Conservation (phyloP, 2,113 vertebrate genomes). For the Laticauda colubrina region DNA sequence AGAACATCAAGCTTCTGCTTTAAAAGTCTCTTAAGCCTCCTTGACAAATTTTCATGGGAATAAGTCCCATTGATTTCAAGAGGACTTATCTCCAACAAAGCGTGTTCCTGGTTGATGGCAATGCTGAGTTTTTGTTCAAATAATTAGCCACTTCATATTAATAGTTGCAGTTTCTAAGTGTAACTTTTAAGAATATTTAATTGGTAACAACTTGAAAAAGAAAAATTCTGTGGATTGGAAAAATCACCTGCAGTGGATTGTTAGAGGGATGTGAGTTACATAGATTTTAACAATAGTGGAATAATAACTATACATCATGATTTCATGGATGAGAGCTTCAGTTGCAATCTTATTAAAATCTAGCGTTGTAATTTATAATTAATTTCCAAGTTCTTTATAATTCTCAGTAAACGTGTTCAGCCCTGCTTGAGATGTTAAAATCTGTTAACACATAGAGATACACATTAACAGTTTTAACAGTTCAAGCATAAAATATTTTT, state of each 20-base stretch:
- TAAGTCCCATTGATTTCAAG: background rate
- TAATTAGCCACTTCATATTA: background rate
- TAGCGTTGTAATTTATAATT: slow-evolving; percentile 8
- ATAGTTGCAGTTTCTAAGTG: background rate
- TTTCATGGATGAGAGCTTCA: background rate
- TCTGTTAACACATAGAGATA: background rate
- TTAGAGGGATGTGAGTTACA: background rate
- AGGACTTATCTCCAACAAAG: background rate
- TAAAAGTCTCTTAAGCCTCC: background rate
- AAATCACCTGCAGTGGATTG: background rate
- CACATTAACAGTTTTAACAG: background rate
- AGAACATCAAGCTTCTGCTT: background rate
- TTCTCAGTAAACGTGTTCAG: background rate
- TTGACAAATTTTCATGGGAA: background rate
- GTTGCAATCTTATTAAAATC: background rate
- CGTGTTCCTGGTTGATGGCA: no score
- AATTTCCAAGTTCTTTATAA: slow-evolving; percentile 5
- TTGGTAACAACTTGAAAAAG: background rate
- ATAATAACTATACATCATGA: background rate
- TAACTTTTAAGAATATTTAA: background rate
- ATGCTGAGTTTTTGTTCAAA: background rate
- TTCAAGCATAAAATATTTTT: background rate
- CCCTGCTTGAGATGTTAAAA: background rate
- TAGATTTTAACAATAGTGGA: background rate
- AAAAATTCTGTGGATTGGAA: background rate